Percentiles rank a stretch among this genome's conserved stretches.
Conservation (phyloP, 2,888 invertebrate genomes). For the Slavum lentiscoides region DNA sequence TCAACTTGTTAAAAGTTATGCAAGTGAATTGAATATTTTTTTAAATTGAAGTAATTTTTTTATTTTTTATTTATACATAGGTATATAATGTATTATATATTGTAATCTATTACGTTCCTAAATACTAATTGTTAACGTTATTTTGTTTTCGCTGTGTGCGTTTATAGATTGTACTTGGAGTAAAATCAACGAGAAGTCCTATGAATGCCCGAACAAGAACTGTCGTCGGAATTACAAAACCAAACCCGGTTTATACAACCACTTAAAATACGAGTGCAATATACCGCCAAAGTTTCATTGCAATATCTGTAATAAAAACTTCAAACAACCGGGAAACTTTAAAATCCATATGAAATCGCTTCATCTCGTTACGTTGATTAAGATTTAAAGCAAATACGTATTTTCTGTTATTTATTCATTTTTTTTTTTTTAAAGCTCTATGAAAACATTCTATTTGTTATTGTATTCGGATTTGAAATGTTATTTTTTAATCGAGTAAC, state of each 20-base stretch:
- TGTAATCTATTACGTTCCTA: too few relatives aligned
- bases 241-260: constrained; percentile 50
- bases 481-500: too few relatives aligned
- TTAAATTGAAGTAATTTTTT: constrained; percentile 5
- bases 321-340: constrained; percentile 55
- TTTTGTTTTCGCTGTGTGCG: too few relatives aligned
- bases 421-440: neutral
- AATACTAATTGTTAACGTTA: too few relatives aligned
- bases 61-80: neutral
- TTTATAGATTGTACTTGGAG: constrained; percentile 10
- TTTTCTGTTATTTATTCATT: too few relatives aligned
- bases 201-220: constrained; percentile 54
- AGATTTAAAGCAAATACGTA: neutral
- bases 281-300: constrained; percentile 58
- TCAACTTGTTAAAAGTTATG: neutral
- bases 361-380: constrained; percentile 42
- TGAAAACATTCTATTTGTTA: too few relatives aligned
- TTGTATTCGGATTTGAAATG: too few relatives aligned
- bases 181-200: constrained; percentile 17
- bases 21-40: neutral
- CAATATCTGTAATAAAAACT: constrained; percentile 57
- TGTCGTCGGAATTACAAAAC: constrained; percentile 53
- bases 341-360: constrained; percentile 53
- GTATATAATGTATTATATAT: neutral
- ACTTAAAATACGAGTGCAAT: constrained; percentile 54